phyloP scores from a whole-genome alignment of 2,113 vertebrate genomes.

The Rhinoptilus africanus region DNA sequence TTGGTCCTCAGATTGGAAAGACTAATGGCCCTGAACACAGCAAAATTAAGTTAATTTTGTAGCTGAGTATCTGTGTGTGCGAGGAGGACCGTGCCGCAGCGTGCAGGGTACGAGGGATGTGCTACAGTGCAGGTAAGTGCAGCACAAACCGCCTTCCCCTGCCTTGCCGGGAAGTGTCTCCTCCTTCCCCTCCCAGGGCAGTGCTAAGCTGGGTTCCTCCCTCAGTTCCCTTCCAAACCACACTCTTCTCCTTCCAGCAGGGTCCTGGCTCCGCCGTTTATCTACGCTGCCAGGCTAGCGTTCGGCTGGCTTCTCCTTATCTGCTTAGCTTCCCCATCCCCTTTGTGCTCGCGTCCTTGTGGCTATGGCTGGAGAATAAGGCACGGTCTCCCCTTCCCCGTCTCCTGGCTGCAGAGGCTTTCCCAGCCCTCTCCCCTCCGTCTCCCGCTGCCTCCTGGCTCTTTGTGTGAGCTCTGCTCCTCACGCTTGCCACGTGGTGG shows the following conservation, averaged over 20 bases:
- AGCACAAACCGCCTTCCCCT: not conserved
- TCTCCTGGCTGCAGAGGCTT: not conserved
- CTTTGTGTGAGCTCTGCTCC: conserved; percentile 56
- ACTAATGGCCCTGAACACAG: conserved; percentile 20
- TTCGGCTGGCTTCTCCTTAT: not conserved
- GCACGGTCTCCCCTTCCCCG: not conserved
- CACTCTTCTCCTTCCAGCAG: not conserved
- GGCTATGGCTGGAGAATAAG: not conserved
- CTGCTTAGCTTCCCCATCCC: not conserved
- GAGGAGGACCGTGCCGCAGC: not conserved
- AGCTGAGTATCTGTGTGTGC: not conserved
- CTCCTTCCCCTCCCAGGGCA: not conserved
- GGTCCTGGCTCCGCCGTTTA: not conserved
- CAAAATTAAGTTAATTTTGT: conserved; percentile 7
- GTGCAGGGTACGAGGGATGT: not conserved
- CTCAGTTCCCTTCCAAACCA: not conserved
- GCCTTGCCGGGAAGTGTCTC: not conserved
- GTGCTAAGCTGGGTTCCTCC: not conserved
- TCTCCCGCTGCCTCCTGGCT: not conserved
- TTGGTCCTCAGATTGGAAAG: not conserved
- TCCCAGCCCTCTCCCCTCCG: not conserved
- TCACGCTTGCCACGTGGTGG: conserved; percentile 36
- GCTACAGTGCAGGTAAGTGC: not conserved
- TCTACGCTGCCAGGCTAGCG: not conserved
- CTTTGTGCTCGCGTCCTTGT: not conserved